These are phyloP conservation scores for Eulemur albifrons DNA, from an alignment of 2,797 vertebrate species.

Conservation along the genomic window DNA sequence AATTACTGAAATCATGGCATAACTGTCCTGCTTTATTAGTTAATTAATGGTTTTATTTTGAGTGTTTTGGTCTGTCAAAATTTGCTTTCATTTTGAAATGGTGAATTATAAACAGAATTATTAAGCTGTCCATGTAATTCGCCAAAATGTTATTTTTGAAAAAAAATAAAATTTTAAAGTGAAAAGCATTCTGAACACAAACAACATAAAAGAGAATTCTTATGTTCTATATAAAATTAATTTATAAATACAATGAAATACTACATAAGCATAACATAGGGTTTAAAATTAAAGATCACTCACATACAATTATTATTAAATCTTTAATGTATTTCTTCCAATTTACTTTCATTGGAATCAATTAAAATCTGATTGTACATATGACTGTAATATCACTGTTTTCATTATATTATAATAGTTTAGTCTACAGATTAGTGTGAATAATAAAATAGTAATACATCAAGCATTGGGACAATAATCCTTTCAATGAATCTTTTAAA, in stretches of 20 bases:
- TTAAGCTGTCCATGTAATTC: not conserved
- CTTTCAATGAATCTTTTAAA: conserved; percentile 32
- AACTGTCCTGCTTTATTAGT: not conserved
- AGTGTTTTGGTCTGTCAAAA: not conserved
- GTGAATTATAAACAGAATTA: not conserved
- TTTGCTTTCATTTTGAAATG: conserved; percentile 9
- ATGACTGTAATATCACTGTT: not conserved
- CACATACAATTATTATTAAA: not conserved
- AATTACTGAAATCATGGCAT: not conserved
- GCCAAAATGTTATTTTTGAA: not conserved
- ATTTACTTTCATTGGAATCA: not conserved
- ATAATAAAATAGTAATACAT: conserved; percentile 6
- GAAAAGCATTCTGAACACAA: conserved; percentile 9
- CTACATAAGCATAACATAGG: not conserved
- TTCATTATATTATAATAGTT: not conserved
- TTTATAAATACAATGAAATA: conserved; percentile 23
- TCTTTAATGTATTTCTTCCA: not conserved
- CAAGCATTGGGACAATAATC: not conserved
- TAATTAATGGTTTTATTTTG: not conserved
- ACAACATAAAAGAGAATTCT: not conserved
- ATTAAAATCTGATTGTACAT: not conserved
- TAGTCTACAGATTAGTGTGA: not conserved
- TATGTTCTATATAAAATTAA: not conserved
- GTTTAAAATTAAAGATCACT: conserved; percentile 8
- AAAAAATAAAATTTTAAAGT: not conserved